Percentiles rank a stretch among this genome's conserved stretches.
phyloP scores from a whole-genome alignment of 2,113 vertebrate genomes.

The Macroglossus sobrinus region DNA sequence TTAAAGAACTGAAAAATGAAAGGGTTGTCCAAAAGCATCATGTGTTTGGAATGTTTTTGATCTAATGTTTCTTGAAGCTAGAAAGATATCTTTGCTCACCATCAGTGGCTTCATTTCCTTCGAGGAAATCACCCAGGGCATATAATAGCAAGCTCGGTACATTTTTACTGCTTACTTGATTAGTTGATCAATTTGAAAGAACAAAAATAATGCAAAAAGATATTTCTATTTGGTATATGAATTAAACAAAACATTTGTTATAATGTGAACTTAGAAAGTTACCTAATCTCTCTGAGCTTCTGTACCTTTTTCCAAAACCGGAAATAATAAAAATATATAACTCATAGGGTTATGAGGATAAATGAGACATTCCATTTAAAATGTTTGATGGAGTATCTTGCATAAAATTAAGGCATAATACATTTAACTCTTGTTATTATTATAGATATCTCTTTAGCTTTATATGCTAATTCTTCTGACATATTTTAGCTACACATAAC shows the following conservation, averaged over 20 bases:
- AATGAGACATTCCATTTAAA: slow-evolving; percentile 5
- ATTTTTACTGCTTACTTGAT: background rate
- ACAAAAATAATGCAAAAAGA: slow-evolving; percentile 13
- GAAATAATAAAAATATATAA: background rate
- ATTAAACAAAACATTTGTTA: background rate
- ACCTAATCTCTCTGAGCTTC: background rate
- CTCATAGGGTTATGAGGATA: background rate
- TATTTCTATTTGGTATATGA: slow-evolving; percentile 8
- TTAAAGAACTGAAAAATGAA: slow-evolving; percentile 39
- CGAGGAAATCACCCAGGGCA: background rate
- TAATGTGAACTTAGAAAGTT: background rate
- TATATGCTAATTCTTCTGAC: background rate
- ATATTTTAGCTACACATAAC: background rate
- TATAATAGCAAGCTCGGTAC: background rate
- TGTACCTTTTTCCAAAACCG: background rate
- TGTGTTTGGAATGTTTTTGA: background rate
- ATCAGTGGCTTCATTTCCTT: slow-evolving; percentile 1
- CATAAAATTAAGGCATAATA: background rate
- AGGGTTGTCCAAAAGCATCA: background rate
- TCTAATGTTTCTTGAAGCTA: background rate
- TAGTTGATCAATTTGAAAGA: slow-evolving; percentile 26
- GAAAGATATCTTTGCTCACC: background rate
- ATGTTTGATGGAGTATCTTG: background rate
- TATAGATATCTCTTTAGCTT: background rate
- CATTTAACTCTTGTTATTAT: background rate